Percentiles rank a stretch among this genome's conserved stretches.
Conservation (phyloP, 2,113 vertebrate species). For the Andinoacara biseriatus region DNA sequence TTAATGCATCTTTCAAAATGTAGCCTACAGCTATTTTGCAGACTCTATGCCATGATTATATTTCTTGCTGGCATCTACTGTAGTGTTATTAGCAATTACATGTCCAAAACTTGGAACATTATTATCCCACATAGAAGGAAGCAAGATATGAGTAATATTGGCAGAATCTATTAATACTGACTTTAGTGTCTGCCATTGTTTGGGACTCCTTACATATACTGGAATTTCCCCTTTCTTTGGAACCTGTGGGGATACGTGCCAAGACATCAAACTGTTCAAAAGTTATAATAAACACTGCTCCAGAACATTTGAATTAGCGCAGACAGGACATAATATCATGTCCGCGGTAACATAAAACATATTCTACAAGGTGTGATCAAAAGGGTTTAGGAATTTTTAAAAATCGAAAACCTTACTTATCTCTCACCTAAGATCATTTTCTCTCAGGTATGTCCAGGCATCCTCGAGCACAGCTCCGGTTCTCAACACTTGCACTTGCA, state of each 20-base stretch:
- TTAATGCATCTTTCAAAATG: neutral
- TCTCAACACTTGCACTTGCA: neutral
- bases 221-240: neutral
- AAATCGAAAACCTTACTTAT: neutral
- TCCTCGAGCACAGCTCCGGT: neutral
- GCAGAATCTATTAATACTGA: neutral
- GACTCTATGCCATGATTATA: neutral
- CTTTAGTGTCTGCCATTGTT: neutral
- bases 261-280: neutral
- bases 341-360: neutral
- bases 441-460: neutral
- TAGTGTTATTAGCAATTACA: neutral
- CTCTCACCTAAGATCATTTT: neutral
- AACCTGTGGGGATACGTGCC: neutral
- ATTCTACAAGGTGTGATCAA: neutral
- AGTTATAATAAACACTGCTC: neutral
- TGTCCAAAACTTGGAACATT: neutral
- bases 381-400: too few relatives aligned
- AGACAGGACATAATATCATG: neutral
- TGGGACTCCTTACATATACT: too few relatives aligned
- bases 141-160: neutral
- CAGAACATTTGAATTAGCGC: neutral
- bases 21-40: neutral
- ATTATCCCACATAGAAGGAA: neutral
- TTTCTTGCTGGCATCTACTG: neutral